phyloP scores from a whole-genome alignment of 2,113 vertebrate species.

The Oncorhynchus kisutch region DNA sequence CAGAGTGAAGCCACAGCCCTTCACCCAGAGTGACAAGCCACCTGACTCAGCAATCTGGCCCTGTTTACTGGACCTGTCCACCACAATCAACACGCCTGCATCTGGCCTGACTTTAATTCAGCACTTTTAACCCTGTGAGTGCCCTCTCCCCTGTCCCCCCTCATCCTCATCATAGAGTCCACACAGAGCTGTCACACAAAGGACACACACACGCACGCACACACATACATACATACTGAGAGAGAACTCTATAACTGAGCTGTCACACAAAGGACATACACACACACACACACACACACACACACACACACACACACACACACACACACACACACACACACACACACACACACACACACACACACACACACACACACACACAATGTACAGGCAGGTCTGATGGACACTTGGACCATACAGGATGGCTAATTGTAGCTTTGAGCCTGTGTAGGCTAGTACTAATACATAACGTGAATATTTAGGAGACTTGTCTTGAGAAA shows the following conservation, averaged over 20 bases:
- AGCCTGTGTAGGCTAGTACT: no score
- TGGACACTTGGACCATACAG: no score
- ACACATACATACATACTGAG: not conserved
- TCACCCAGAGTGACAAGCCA: constrained; percentile 57
- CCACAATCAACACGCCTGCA: constrained; percentile 58
- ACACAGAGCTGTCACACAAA: not conserved
- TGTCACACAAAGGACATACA: not conserved
- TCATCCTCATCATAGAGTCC: constrained; percentile 37
- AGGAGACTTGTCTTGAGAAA: no score
- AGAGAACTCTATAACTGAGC: not conserved
- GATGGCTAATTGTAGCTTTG: no score
- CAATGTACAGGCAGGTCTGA: not conserved
- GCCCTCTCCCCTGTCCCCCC: constrained; percentile 36
- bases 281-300: not conserved
- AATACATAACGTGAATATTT: no score
- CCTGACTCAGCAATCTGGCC: constrained; percentile 64
- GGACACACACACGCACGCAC: not conserved
- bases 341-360: not conserved
- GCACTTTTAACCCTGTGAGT: constrained; percentile 32
- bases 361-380: not conserved
- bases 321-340: not conserved
- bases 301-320: not conserved
- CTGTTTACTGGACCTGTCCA: constrained; percentile 67
- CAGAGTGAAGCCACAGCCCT: constrained; percentile 47
- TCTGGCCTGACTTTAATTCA: constrained; percentile 36